Evolutionary conservation across 2,113 vertebrate genomes (phyloP).

Genomic region (Siniperca chuatsi): DNA sequence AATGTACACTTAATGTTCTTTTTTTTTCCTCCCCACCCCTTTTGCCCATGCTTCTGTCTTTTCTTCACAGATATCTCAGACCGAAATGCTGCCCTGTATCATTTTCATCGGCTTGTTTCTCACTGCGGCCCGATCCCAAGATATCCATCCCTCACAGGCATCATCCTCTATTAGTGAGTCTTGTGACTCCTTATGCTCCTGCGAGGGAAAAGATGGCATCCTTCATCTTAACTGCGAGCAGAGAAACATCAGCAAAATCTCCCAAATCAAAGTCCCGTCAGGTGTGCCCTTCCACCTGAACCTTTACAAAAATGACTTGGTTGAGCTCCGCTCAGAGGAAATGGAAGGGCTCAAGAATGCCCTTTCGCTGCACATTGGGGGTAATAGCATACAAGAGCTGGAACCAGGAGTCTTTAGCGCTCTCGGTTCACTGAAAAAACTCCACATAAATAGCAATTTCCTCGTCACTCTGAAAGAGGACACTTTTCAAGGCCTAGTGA

Average conservation of each 20-base stretch:
- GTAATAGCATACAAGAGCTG: conserved; percentile 96
- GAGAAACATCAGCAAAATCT: conserved; percentile 90
- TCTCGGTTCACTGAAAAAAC: conserved; percentile 92
- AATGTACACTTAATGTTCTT: conserved; percentile 29
- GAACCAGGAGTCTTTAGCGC: conserved; percentile 94
- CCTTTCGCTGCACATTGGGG: conserved; percentile 93
- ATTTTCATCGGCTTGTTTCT: conserved; percentile 85
- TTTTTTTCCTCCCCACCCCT: conserved; percentile 31
- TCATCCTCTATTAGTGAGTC: conserved; percentile 83
- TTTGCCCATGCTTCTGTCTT: conserved; percentile 30
- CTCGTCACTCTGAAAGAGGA: conserved; percentile 95
- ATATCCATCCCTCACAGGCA: conserved; percentile 82
- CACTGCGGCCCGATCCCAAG: conserved; percentile 79
- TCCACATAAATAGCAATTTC: conserved; percentile 99
- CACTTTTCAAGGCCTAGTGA: conserved; percentile 94
- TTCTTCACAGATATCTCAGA: conserved; percentile 73
- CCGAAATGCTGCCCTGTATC: conserved; percentile 91
- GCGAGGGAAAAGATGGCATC: conserved; percentile 92
- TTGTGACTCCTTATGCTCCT: conserved; percentile 91
- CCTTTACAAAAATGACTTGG: conserved; percentile 94
- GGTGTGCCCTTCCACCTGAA: conserved; percentile 93
- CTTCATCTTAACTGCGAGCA: conserved; percentile 94
- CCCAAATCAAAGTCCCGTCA: conserved; percentile 91
- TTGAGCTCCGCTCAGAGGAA: conserved; percentile 88
- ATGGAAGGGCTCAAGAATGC: conserved; percentile 91